A percentile compares a stretch with the other conserved stretches of the same genome.
Evolutionary conservation across 2,113 vertebrate species (phyloP).

Genomic region (Lasiurus cinereus): DNA sequence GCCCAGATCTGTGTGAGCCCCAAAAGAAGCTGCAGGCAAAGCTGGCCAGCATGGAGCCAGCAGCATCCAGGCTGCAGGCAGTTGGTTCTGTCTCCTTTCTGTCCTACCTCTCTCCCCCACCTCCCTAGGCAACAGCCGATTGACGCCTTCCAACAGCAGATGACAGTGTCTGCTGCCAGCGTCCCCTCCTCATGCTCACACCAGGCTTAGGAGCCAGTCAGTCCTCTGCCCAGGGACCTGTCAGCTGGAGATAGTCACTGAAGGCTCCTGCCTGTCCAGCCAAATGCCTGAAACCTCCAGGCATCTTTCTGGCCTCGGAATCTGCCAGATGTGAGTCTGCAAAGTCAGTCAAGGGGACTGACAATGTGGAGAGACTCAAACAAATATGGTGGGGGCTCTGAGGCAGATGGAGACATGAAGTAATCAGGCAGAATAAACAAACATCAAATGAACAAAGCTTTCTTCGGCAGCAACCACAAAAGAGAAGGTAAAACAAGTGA

Average conservation of each 20-base stretch:
- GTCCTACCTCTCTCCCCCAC: not conserved
- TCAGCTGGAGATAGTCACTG: slow-evolving; percentile 45
- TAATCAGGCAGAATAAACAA: slow-evolving; percentile 29
- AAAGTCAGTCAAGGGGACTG: slow-evolving; percentile 66
- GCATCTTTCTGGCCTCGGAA: not conserved
- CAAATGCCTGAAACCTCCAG: slow-evolving; percentile 35
- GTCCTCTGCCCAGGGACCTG: slow-evolving; percentile 19
- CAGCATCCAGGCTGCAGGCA: not conserved
- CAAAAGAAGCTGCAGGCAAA: not conserved
- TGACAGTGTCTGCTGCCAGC: not conserved
- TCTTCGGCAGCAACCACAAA: not conserved
- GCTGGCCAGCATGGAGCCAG: not conserved
- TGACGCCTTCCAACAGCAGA: not conserved
- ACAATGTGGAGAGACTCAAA: slow-evolving; percentile 21
- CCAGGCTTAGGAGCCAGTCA: not conserved
- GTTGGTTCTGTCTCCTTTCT: not conserved
- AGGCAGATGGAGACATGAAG: slow-evolving; percentile 59
- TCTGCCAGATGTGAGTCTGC: slow-evolving; percentile 58
- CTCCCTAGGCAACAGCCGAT: not conserved
- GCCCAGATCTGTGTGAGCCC: not conserved
- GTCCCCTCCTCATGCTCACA: not conserved
- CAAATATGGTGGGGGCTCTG: not conserved
- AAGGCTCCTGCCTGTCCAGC: slow-evolving; percentile 44
- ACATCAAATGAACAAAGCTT: slow-evolving; percentile 13
- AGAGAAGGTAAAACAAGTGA: not conserved